Percentiles rank a stretch among this genome's conserved stretches.
Evolutionary conservation across 2,888 invertebrate genomes (phyloP).

Genomic region (Selenia dentaria): DNA sequence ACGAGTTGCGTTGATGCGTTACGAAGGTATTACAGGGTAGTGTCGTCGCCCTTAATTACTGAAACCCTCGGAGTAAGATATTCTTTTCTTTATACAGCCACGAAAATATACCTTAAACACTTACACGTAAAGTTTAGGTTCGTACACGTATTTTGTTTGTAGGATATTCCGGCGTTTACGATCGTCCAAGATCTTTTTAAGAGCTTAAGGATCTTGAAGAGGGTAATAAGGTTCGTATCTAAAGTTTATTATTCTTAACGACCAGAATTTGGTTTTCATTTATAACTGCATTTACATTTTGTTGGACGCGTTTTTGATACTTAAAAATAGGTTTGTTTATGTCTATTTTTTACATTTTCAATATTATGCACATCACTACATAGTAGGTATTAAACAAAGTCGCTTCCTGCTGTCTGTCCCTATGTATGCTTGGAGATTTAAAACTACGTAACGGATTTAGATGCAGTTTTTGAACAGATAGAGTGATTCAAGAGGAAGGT

Average conservation of each 20-base stretch:
- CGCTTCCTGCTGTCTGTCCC: too few relatives aligned
- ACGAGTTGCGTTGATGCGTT: slow-evolving; percentile 45
- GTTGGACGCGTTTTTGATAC: too few relatives aligned
- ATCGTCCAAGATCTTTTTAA: slow-evolving; percentile 28
- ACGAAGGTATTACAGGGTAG: slow-evolving; percentile 36
- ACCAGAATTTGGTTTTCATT: slow-evolving; percentile 7
- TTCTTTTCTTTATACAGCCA: slow-evolving; percentile 19
- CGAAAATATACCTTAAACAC: slow-evolving; percentile 14
- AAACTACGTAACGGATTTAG: too few relatives aligned
- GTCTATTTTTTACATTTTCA: too few relatives aligned
- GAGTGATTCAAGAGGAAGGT: too few relatives aligned
- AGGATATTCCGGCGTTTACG: slow-evolving; percentile 26
- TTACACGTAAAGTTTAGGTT: slow-evolving; percentile 18
- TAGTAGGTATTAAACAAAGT: too few relatives aligned
- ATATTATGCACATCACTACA: too few relatives aligned
- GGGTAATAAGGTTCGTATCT: slow-evolving; percentile 28
- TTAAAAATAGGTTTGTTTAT: too few relatives aligned
- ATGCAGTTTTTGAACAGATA: too few relatives aligned
- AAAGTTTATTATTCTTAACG: slow-evolving; percentile 27
- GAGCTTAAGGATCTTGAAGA: slow-evolving; percentile 22
- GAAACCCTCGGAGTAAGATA: slow-evolving; percentile 30
- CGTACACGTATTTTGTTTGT: neutral
- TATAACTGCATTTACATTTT: slow-evolving; percentile 1
- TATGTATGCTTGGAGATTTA: too few relatives aligned
- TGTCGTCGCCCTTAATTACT: slow-evolving; percentile 40